Evolutionary conservation across 2,113 vertebrate species (phyloP).

Genomic region (Progne subis): DNA sequence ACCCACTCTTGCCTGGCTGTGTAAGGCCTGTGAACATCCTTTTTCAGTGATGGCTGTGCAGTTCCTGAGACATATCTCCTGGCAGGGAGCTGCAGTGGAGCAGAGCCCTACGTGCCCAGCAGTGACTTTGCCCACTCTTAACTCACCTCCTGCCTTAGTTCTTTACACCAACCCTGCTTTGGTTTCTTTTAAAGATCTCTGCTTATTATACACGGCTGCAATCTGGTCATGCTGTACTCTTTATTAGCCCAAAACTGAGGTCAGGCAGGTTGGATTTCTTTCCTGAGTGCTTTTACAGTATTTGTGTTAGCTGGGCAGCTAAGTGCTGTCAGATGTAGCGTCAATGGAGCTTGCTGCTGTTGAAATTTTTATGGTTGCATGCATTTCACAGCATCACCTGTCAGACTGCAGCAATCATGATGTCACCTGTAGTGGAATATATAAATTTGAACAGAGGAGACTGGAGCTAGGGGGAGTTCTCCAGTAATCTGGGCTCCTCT

Average conservation of each 20-base stretch:
- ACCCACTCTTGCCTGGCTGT: neutral
- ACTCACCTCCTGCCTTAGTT: neutral
- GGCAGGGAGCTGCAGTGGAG: neutral
- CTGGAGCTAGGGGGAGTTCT: slow-evolving; percentile 1
- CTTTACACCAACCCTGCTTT: neutral
- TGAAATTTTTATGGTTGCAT: slow-evolving; percentile 71
- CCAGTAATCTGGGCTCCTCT: neutral
- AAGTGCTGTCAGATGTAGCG: slow-evolving; percentile 62
- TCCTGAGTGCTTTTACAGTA: slow-evolving; percentile 54
- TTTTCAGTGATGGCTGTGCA: neutral
- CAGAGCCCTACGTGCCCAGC: rapidly evolving
- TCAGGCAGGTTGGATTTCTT: slow-evolving; percentile 65
- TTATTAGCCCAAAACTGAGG: slow-evolving; percentile 65
- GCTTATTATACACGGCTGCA: slow-evolving; percentile 10
- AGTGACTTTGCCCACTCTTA: neutral
- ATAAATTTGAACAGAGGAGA: slow-evolving; percentile 1
- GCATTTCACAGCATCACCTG: slow-evolving; percentile 70
- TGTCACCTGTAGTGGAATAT: slow-evolving; percentile 64
- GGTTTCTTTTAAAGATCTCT: slow-evolving; percentile 12
- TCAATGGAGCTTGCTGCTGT: slow-evolving; percentile 63
- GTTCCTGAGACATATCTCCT: neutral
- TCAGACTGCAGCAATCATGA: slow-evolving; percentile 61
- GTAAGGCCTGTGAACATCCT: neutral
- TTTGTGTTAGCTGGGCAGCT: slow-evolving; percentile 65
- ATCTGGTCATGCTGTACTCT: slow-evolving; percentile 30